Evolutionary conservation across 2,113 vertebrate species (phyloP), one percentile per base, ranked within the genome.

Genomic region (Sylvia atricapilla): DNA sequence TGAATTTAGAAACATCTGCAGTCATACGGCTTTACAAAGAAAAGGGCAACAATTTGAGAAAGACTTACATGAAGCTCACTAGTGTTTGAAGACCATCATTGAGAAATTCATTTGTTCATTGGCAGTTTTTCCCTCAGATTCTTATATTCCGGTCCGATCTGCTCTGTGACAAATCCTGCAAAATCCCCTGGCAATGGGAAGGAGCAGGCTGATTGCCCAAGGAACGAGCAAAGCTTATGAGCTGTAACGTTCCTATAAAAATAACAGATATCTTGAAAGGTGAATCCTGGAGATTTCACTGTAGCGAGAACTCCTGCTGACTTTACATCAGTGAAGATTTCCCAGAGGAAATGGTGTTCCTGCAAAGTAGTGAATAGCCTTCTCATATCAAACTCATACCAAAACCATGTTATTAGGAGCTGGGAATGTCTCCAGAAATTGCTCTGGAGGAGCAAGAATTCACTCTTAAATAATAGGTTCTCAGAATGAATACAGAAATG

Each of bases 1-100:
- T 92, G 96, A 97, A 24, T 96, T 98, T 86, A 96, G 96, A 86
- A 98, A 98, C 73, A 96, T 97, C 95, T 97, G 97, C 74, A 97
- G 91, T 68, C 95, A 69, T 37, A 87, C 30, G 73, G 90, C 95
- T 92, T 93, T 97, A 79, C 95, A 97, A 56, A 94, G 67, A 14
- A 90, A 98, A 53, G 92, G 78, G 76, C 92, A 96, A 62, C 82
- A 89, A 31, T 93, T 97, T 92, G 95, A 98, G 76, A 97, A 94
- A 90, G 95, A 97, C 77, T 81, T 98, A 87, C 68, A 63, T 30
- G 90, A 92, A 80, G 95, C 92, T 28, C 92, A 97, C 27, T 82
- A 96, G 67, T 96, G 95, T 91, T 92, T 98, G 96, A 97, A 95
- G 90, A 93, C 49, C 7, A 97, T 98, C 37, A 87, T 80, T 66